phyloP scores from a whole-genome alignment of 1,140 invertebrate species.

The Thaumatotibia leucotreta region DNA sequence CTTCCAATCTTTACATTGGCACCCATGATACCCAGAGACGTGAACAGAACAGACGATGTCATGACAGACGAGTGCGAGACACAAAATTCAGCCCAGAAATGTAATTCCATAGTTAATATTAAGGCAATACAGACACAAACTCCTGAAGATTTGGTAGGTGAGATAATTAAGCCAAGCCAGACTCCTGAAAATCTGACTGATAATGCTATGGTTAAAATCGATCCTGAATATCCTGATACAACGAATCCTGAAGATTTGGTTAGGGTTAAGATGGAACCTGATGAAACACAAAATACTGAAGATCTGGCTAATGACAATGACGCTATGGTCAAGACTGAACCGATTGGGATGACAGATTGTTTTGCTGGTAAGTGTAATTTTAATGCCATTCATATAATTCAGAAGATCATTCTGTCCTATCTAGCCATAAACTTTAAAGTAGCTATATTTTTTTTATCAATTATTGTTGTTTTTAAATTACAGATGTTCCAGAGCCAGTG shows the following conservation, averaged over 20 bases:
- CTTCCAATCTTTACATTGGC: neutral
- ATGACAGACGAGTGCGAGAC: too few relatives aligned
- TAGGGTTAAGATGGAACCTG: neutral
- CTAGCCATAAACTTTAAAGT: too few relatives aligned
- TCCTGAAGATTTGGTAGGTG: too few relatives aligned
- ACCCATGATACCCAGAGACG: neutral
- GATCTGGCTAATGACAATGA: neutral
- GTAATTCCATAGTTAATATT: too few relatives aligned
- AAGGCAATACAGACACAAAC: too few relatives aligned
- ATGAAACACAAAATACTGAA: neutral
- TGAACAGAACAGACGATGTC: neutral
- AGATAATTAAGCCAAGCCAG: too few relatives aligned
- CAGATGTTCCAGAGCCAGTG: neutral
- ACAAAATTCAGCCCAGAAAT: too few relatives aligned
- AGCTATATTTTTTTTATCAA: too few relatives aligned
- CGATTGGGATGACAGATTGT: neutral
- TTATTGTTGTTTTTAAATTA: too few relatives aligned
- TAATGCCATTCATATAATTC: too few relatives aligned
- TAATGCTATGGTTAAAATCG: neutral
- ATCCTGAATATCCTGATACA: neutral
- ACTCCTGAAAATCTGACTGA: neutral
- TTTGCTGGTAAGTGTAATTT: too few relatives aligned
- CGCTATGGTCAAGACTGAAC: neutral
- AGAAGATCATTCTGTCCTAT: too few relatives aligned
- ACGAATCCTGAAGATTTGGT: neutral